These are phyloP conservation scores for Barbus barbus DNA, from an alignment of 2,113 vertebrate genomes.

Conservation along the genomic window DNA sequence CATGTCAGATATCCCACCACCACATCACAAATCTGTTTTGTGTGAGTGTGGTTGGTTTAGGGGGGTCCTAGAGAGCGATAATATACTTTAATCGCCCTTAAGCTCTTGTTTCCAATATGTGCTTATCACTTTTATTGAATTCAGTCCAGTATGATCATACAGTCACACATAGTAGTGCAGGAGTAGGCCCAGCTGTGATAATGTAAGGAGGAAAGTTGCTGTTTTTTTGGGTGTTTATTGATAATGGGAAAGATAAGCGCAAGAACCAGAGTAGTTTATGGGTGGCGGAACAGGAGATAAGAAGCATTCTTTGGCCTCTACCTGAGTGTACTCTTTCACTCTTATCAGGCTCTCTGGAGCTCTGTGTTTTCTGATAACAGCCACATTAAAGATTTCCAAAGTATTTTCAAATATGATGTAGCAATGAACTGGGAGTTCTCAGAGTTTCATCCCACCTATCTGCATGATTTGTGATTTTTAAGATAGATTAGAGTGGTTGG, in stretches of 20 bases:
- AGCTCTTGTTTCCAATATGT: neutral
- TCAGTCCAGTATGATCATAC: neutral
- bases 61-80: no score
- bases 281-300: constrained; percentile 56
- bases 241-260: constrained; percentile 17
- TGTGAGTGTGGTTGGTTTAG: neutral
- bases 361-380: constrained; percentile 41
- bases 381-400: neutral
- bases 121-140: neutral
- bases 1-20: neutral
- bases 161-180: neutral
- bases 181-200: neutral
- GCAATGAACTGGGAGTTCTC: neutral
- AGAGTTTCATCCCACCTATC: neutral
- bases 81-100: no score
- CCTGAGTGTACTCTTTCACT: constrained; percentile 21
- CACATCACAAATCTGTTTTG: neutral
- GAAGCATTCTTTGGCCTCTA: constrained; percentile 52
- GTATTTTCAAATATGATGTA: neutral
- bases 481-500: neutral
- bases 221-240: constrained; percentile 43
- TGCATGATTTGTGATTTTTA: neutral
- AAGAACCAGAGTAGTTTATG: constrained; percentile 34
- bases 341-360: constrained; percentile 51
- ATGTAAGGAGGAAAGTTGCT: neutral